These are phyloP conservation scores for Manacus vitellinus DNA, from an alignment of 2,113 vertebrate species.

Conservation along the genomic window DNA sequence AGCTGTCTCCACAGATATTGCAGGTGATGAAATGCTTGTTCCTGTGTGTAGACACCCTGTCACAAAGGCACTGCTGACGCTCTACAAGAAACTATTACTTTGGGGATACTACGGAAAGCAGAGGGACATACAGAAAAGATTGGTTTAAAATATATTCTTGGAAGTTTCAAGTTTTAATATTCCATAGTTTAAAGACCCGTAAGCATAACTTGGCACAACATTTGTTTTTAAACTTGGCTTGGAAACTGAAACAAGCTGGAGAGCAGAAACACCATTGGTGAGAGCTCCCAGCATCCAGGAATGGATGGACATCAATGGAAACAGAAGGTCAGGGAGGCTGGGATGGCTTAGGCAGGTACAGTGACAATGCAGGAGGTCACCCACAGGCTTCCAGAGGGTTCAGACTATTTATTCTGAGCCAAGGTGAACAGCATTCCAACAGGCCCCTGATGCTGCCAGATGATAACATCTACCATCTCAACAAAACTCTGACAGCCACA, in stretches of 20 bases:
- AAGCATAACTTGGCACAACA: not conserved
- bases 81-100: not conserved
- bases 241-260: not conserved
- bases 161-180: not conserved
- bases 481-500: not conserved
- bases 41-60: not conserved
- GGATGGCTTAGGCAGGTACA: not conserved
- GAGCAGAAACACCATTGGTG: not conserved
- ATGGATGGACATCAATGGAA: not conserved
- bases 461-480: not conserved
- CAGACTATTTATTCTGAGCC: not conserved
- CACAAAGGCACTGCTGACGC: not conserved
- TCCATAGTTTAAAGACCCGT: not conserved
- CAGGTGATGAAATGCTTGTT: not conserved
- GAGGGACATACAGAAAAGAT: not conserved
- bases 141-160: not conserved
- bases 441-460: not conserved
- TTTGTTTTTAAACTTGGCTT: not conserved
- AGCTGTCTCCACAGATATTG: not conserved
- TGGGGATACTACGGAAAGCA: not conserved
- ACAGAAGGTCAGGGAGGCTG: not conserved
- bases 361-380: not conserved
- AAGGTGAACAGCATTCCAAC: not conserved
- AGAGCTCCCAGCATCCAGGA: not conserved
- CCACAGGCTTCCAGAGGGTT: not conserved